Base-by-base conservation (phyloP, 53 echinoderm and acorn worm genomes). In the Mesocentrotus franciscanus region DNA sequence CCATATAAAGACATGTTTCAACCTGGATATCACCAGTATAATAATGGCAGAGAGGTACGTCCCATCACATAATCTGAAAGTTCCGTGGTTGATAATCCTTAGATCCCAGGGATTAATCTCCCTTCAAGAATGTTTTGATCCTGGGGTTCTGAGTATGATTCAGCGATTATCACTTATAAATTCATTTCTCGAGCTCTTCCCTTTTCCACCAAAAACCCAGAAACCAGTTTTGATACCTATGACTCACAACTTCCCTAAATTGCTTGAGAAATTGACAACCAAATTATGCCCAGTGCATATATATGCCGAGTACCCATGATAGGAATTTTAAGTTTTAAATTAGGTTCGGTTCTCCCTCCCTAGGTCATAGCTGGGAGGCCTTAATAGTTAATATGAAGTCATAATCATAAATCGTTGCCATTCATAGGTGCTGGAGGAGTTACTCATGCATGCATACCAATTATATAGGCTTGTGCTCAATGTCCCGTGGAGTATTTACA, bases 371-470 rank as follows among this genome's bases (percentile, higher is more conserved):
- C 87, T 87, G 13, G 84, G 84, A 84, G 87, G 36, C 29, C 56
- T 55, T 57, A n/a, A n/a, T n/a, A n/a, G n/a, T 8, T n/a, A 87
- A 57, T 87, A 27, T 87, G 59, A 87, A 87, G n/a, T 87, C 87
- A 87, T 87, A 87, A 87, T 87, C 87, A 87, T 87, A 87, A 87
- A 87, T 87, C 84, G 42, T 84, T 87, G 87, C 87, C 87, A 58
- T 59, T 58, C 57, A n/a, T 26, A 87, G 87, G 87, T 87, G 58
- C n/a, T 87, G 1, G 87, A 0, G 20, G 27, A 87, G 87, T 87
- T 87, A 87, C 87, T 87, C 87, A 87, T 58, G 87, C 87, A 87
- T 58, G 87, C 87, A 87, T 87, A 27, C 27, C 58, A 58, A 87
- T 87, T 58, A 84, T 27, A 84, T 84, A 84, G 84, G 55, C 26